Conservation (phyloP, 2,113 vertebrate species). For the Lagopus leucura region DNA sequence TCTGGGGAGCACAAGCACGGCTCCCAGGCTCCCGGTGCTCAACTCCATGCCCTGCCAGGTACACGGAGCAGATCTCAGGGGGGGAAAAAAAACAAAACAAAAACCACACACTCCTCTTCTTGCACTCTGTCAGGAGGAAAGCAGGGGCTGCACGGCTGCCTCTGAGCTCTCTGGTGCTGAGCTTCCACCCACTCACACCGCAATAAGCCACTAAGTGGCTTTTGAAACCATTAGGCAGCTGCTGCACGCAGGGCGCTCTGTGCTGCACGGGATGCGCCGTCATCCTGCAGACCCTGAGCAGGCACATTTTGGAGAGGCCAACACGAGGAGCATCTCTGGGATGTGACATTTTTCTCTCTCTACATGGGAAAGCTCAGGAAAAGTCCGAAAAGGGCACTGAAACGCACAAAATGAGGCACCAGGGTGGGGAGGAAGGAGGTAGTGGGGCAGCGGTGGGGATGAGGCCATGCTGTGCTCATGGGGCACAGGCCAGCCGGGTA, state of each 20-base stretch:
- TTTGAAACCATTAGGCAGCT: slow-evolving; percentile 1
- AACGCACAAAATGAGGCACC: neutral
- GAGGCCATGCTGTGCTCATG: neutral
- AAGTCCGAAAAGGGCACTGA: neutral
- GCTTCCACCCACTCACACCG: neutral
- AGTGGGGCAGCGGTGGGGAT: neutral
- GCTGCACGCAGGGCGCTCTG: neutral
- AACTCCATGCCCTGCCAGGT: neutral
- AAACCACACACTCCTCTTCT: neutral
- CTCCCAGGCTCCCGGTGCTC: neutral
- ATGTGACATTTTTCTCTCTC: neutral
- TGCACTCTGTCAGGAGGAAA: neutral
- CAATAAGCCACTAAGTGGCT: neutral
- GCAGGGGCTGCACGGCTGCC: neutral
- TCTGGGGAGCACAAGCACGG: neutral
- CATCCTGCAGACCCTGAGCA: neutral
- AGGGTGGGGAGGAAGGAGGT: neutral
- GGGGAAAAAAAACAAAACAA: no score
- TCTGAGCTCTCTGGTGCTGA: neutral
- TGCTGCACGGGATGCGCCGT: neutral
- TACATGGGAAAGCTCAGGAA: neutral
- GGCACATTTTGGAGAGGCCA: neutral
- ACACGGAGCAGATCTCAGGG: neutral
- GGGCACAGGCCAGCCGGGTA: neutral
- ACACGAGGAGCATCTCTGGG: neutral